phyloP scores from a whole-genome alignment of 1,140 invertebrate species.

The Rhysida immarginata region DNA sequence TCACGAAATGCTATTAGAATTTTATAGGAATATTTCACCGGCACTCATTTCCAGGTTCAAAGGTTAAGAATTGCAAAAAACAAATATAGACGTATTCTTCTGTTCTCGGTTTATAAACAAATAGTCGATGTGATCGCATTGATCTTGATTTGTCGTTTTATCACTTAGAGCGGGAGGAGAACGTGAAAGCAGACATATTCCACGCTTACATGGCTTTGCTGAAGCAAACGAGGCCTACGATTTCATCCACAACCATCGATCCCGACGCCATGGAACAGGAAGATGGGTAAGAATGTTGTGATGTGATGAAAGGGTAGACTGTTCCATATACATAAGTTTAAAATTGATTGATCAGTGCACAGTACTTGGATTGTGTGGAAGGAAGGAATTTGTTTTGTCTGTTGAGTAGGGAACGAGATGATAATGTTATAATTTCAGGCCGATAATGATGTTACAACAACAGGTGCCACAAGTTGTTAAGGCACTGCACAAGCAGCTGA shows the following conservation, averaged over 20 bases:
- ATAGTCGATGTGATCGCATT: too few species aligned
- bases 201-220: slow-evolving; percentile 89
- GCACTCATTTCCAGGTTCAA: slow-evolving; percentile 83
- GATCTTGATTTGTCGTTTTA: too few species aligned
- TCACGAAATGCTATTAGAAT: slow-evolving; percentile 74
- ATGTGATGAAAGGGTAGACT: too few species aligned
- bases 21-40: slow-evolving; percentile 77
- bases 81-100: too few species aligned
- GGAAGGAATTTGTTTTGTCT: too few species aligned
- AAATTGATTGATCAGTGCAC: too few species aligned
- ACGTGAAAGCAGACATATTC: slow-evolving; percentile 95
- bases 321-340: too few species aligned
- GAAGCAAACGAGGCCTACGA: slow-evolving; percentile 62
- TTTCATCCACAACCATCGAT: slow-evolving; percentile 39
- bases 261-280: slow-evolving; percentile 63
- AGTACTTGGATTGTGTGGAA: not conserved
- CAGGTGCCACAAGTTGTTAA: slow-evolving; percentile 63
- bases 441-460: slow-evolving; percentile 25
- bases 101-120: too few species aligned
- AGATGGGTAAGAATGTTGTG: slow-evolving; percentile 46
- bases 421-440: too few species aligned
- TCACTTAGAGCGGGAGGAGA: slow-evolving; percentile 81
- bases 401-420: too few species aligned
- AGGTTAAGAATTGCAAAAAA: too few species aligned
- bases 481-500: slow-evolving; percentile 76